Conservation (phyloP, 2,797 vertebrate species). For the Zalophus californianus region DNA sequence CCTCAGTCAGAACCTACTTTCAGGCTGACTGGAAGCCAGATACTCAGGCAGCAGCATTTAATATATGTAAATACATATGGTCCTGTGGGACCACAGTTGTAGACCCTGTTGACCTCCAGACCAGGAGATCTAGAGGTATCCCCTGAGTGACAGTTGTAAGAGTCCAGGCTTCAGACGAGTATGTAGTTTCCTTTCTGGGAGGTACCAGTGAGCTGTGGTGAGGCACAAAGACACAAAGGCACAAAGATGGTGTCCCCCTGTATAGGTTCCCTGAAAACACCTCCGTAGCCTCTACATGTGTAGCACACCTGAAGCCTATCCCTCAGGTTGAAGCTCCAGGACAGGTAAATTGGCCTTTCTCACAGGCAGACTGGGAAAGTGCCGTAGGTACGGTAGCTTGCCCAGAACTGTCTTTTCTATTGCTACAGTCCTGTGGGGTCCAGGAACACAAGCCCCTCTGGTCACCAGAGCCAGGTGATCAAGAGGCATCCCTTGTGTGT, state of each 20-base stretch:
- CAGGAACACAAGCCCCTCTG: neutral
- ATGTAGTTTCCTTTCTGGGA: neutral
- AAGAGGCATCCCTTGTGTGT: neutral
- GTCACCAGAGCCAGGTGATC: neutral
- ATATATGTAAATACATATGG: neutral
- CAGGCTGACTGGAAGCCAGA: neutral
- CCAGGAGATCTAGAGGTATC: neutral
- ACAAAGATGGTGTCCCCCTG: neutral
- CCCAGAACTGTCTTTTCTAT: neutral
- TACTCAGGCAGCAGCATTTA: neutral
- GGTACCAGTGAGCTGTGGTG: neutral
- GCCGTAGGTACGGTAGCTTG: neutral
- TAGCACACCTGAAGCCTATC: neutral
- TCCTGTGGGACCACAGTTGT: neutral
- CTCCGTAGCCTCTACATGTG: neutral
- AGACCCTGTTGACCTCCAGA: neutral
- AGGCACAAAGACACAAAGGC: neutral
- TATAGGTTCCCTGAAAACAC: neutral
- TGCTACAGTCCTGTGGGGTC: neutral
- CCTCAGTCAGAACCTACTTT: neutral
- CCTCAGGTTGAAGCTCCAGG: neutral
- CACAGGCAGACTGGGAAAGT: neutral
- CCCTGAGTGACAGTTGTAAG: neutral
- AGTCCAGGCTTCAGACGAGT: neutral
- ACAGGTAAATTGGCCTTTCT: neutral